Conservation (phyloP, 2,113 vertebrate genomes). For the Nothobranchius furzeri region DNA sequence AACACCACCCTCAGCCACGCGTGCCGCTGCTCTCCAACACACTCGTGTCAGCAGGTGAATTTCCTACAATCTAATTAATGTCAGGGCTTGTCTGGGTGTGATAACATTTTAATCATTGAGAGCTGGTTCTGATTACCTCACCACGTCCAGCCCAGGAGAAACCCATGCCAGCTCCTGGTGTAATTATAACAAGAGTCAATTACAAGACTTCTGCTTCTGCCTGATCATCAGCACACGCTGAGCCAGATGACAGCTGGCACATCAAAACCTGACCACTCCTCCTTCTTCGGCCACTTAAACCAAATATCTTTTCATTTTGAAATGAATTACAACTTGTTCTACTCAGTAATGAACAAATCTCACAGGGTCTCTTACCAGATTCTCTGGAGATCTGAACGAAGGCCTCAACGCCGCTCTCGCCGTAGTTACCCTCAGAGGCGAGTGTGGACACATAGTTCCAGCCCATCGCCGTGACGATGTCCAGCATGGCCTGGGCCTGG, state of each 20-base stretch:
- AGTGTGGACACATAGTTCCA: slow-evolving; percentile 97
- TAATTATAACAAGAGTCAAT: slow-evolving; percentile 52
- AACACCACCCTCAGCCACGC: neutral
- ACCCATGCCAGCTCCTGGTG: neutral
- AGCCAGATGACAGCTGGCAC: neutral
- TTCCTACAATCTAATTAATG: slow-evolving; percentile 51
- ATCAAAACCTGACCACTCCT: neutral
- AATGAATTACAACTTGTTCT: too few species aligned
- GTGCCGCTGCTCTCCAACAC: slow-evolving; percentile 33
- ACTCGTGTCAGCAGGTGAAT: slow-evolving; percentile 29
- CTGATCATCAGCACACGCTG: neutral
- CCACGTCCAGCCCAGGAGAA: slow-evolving; percentile 22
- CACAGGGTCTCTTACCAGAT: slow-evolving; percentile 37
- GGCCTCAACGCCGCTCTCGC: slow-evolving; percentile 95
- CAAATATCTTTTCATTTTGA: too few species aligned
- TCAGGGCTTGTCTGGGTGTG: slow-evolving; percentile 23
- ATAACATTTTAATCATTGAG: slow-evolving; percentile 54
- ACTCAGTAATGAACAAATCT: too few species aligned
- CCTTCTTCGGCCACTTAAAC: too few species aligned
- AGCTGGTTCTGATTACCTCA: slow-evolving; percentile 27
- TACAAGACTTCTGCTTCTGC: slow-evolving; percentile 23
- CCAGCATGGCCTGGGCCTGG: slow-evolving; percentile 98
- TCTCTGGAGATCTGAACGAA: slow-evolving; percentile 96
- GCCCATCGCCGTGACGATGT: slow-evolving; percentile 92
- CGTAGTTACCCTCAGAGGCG: slow-evolving; percentile 96